A percentile compares a stretch with the other conserved stretches of the same genome.
phyloP scores from a whole-genome alignment of 2,797 vertebrate genomes.

The Cyprinodon diabolis region DNA sequence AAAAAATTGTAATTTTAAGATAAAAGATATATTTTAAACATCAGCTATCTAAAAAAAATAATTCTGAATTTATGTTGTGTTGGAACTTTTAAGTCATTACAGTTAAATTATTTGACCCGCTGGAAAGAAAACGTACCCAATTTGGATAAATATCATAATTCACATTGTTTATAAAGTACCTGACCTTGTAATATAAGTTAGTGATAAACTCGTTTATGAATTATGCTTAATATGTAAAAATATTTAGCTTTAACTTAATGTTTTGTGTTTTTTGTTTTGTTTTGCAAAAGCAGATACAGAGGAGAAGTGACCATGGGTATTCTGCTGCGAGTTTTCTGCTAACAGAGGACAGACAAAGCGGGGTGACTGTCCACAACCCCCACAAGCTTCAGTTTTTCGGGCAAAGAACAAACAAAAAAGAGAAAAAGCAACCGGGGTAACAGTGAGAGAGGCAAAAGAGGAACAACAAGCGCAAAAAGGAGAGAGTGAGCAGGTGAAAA shows the following conservation, averaged over 20 bases:
- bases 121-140: too few species aligned
- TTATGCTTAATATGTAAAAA: background rate
- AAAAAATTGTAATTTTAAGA: background rate
- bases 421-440: constrained; percentile 50
- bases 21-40: background rate
- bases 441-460: constrained; percentile 49
- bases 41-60: background rate
- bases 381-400: constrained; percentile 37
- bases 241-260: background rate
- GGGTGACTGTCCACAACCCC: constrained; percentile 43
- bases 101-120: background rate
- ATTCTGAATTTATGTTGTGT: background rate
- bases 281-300: constrained; percentile 36
- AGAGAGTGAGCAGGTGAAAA: constrained; percentile 76
- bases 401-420: constrained; percentile 37
- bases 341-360: constrained; percentile 34
- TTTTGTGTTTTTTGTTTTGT: constrained; percentile 18
- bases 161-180: background rate
- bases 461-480: constrained; percentile 55
- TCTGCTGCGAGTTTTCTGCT: constrained; percentile 43
- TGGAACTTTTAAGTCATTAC: background rate
- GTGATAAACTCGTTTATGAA: background rate
- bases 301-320: constrained; percentile 48
- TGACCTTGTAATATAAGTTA: background rate
- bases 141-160: background rate